Evolutionary conservation across 2,888 invertebrate genomes (phyloP).

Genomic region (Amphiduros pacificus): DNA sequence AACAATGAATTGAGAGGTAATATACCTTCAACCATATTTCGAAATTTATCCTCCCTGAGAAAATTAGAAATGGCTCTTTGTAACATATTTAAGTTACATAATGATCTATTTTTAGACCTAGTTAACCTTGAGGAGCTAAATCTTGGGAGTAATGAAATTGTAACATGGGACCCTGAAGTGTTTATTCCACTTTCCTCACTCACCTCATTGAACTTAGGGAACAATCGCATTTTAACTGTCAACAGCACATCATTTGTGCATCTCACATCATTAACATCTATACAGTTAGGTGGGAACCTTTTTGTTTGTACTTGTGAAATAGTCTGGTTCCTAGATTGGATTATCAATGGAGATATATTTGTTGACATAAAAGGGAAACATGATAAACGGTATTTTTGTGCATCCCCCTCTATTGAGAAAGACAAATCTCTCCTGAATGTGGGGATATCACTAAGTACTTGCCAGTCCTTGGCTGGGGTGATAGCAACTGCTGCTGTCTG

Average conservation of each 20-base stretch:
- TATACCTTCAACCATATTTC: no score
- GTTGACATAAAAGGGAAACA: not conserved
- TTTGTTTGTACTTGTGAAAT: not conserved
- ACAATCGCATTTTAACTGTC: not conserved
- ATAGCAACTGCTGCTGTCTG: not conserved
- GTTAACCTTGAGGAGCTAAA: not conserved
- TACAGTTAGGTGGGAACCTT: not conserved
- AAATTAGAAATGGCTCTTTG: no score
- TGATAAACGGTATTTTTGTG: not conserved
- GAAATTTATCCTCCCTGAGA: no score
- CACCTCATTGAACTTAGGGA: not conserved
- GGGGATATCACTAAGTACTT: no score
- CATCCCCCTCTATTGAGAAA: not conserved
- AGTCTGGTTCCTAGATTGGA: not conserved
- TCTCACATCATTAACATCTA: not conserved
- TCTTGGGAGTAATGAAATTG: not conserved
- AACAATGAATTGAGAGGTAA: no score
- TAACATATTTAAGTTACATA: no score
- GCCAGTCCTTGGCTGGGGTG: no score
- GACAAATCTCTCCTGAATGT: not conserved
- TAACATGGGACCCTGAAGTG: not conserved
- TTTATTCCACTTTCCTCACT: not conserved
- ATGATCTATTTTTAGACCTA: no score
- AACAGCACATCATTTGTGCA: not conserved
- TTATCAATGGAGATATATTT: not conserved